phyloP scores from a whole-genome alignment of 2,113 vertebrate species.

The Seriola quinqueradiata region DNA sequence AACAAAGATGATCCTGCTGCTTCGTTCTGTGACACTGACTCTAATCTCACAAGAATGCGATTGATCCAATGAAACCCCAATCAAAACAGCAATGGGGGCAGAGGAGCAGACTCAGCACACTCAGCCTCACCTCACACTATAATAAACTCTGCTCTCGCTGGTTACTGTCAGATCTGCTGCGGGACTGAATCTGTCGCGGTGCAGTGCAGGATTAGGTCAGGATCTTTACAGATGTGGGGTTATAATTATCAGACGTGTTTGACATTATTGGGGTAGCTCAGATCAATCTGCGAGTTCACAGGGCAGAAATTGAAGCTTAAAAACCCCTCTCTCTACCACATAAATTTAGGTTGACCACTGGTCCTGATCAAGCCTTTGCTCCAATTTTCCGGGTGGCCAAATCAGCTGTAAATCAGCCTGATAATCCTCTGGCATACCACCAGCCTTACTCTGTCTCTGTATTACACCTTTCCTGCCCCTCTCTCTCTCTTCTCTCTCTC shows the following conservation, averaged over 20 bases:
- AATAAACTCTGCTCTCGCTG: conserved; percentile 10
- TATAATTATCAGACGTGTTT: conserved; percentile 44
- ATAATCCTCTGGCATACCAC: conserved; percentile 57
- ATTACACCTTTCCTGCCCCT: conserved; percentile 6
- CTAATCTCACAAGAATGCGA: conserved; percentile 30
- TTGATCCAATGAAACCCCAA: conserved; percentile 16
- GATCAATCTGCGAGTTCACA: conserved; percentile 35
- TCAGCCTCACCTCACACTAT: conserved; percentile 14
- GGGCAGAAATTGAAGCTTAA: conserved; percentile 51
- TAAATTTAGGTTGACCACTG: conserved; percentile 48
- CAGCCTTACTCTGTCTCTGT: conserved; percentile 23
- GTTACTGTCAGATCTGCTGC: neutral
- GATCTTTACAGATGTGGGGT: conserved; percentile 17
- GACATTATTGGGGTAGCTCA: conserved; percentile 34
- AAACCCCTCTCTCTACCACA: conserved; percentile 16
- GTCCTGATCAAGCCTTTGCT: conserved; percentile 63
- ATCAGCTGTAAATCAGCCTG: conserved; percentile 67
- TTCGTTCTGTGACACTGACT: neutral
- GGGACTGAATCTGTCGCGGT: conserved; percentile 1
- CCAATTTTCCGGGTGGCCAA: conserved; percentile 53
- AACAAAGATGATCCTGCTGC: neutral
- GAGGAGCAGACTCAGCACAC: conserved; percentile 12
- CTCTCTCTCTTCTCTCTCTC: conserved; percentile 21
- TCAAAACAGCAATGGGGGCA: conserved; percentile 31
- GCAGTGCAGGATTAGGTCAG: conserved; percentile 1